These are phyloP conservation scores for Grallaria varia DNA, from an alignment of 2,113 vertebrate species.

Conservation along the genomic window DNA sequence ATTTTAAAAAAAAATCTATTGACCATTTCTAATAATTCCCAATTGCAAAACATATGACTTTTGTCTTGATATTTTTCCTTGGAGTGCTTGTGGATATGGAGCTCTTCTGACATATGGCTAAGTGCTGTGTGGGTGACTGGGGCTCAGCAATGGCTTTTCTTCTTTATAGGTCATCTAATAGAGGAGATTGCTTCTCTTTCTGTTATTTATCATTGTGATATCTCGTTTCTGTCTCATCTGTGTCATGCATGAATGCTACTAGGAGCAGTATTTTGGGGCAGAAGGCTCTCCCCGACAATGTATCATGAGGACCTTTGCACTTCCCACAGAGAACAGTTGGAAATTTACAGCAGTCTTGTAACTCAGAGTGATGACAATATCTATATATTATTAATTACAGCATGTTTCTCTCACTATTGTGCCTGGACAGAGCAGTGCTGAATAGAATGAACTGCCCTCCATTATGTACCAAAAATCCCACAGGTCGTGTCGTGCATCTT, in stretches of 20 bases:
- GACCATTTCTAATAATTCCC: background rate
- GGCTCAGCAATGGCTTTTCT: background rate
- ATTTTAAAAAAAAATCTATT: background rate
- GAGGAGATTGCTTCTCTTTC: background rate
- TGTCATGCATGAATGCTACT: background rate
- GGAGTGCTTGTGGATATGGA: background rate
- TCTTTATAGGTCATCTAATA: background rate
- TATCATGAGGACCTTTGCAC: background rate
- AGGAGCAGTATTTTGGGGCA: background rate
- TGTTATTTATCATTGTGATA: background rate
- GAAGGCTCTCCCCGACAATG: background rate
- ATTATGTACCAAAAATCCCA: background rate
- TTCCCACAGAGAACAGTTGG: background rate
- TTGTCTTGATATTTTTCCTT: background rate
- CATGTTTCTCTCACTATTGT: background rate
- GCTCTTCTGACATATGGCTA: background rate
- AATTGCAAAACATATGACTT: background rate
- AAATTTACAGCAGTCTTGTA: background rate
- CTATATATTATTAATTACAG: background rate
- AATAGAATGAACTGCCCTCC: background rate
- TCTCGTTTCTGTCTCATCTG: background rate
- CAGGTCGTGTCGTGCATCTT: background rate
- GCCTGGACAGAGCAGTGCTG: background rate
- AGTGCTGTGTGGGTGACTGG: background rate
- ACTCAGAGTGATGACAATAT: background rate